Base-by-base conservation (phyloP, 1,140 invertebrate genomes). In the Protaetia brevitarsis region DNA sequence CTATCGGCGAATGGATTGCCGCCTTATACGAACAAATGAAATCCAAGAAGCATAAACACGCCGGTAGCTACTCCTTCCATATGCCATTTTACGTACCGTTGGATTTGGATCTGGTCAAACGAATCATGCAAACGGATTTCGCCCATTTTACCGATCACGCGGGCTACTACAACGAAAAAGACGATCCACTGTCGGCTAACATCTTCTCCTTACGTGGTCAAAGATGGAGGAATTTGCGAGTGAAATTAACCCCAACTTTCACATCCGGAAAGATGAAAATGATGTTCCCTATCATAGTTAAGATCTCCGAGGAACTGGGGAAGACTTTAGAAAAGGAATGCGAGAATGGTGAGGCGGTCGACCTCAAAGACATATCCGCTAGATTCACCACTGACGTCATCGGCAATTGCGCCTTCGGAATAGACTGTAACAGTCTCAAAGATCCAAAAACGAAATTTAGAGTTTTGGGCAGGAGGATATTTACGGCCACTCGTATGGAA, bases 341-440 rank as follows among this genome's bases (percentile, higher is more conserved):
- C 1, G 65, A 66, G 10, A 30, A 58, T 10, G 29, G 71, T 11
- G n/a, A n/a, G n/a, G 45, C 62, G 34, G n/a, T 75, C 16, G 72
- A 81, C 29, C 36, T 77, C 1, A 78, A 77, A 61, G 77, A 80
- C 56, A 65, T 66, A 2, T 73, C 74, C 34, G 72, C 71, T 0
- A 73, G 77, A 64, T 80, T 82, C 65, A 81, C 85, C 0, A 85
- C 81, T 29, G 85, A 87, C 68, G 83, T 87, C 11, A 84, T 85
- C 19, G 82, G 82, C 0, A 77, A 77, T 0, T 79, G 76, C 2
- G 81, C 80, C 8, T 85, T 85, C 68, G 84, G 83, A 13, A 36
- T 62, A 2, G 31, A 62, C 7, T 34, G 29, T 7, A 36, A 62
- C 23, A 30, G 27, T 3, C 11, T 59, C 26, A 59, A 59, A 27